Conservation (phyloP, 2,113 vertebrate genomes). For the Petrocephalus zakoni region DNA sequence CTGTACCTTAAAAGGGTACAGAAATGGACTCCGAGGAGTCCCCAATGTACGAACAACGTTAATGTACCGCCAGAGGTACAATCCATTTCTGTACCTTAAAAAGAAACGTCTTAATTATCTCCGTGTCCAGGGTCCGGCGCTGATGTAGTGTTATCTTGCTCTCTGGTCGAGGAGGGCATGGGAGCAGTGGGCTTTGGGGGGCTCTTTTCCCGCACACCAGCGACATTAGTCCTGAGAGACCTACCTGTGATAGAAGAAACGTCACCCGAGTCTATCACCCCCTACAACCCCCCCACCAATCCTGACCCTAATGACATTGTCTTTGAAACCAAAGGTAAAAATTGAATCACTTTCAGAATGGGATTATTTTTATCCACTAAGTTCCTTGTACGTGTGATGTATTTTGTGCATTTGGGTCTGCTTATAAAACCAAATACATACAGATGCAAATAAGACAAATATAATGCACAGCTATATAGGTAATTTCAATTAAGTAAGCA, state of each 20-base stretch:
- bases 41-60: no score
- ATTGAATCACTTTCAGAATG: background rate
- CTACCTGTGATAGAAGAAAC: conserved; percentile 48
- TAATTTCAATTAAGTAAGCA: background rate
- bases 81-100: no score
- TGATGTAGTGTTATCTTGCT: conserved; percentile 68
- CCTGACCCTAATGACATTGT: conserved; percentile 51
- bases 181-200: conserved; percentile 28
- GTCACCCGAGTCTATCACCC: conserved; percentile 56
- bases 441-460: background rate
- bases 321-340: conserved; percentile 68
- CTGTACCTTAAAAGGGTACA: no score
- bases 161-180: conserved; percentile 54
- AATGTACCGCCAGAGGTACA: no score
- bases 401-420: background rate
- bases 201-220: conserved; percentile 44
- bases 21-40: no score
- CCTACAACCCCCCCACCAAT: conserved; percentile 51
- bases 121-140: conserved; percentile 43
- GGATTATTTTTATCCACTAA: background rate
- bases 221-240: conserved; percentile 64
- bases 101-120: background rate
- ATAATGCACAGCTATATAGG: background rate
- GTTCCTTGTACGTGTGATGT: background rate
- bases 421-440: background rate